Evolutionary conservation across 2,888 invertebrate genomes (phyloP), one percentile per base, ranked within the genome.

Genomic region (Bellardia pandia): DNA sequence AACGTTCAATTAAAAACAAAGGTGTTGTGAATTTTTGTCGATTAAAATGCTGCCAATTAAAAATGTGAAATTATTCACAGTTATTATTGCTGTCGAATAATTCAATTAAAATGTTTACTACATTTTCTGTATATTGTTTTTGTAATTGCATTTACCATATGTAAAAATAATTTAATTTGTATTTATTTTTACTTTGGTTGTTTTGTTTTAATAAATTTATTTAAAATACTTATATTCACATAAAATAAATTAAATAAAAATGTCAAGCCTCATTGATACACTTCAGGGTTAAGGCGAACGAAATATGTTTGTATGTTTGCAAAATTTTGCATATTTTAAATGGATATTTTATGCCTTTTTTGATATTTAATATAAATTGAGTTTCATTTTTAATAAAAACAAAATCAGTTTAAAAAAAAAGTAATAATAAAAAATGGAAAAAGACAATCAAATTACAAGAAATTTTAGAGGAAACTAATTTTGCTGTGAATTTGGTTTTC

Each of bases 251-350:
- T 51, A 60, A 66, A 75, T 45, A 60, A 45, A 80, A 83, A 74
- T 77, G 84, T 77, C 84, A 85, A 69, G 80, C 84, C 74, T 87
- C 86, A 87, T 74, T 87, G 86, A 80, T 48, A 81, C n/a, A 68
- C 16, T 81, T 87, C 84, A 87, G 84, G 87, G 87, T 85, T 81
- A 87, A 87, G 87, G 84, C 81, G 77, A 87, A 74, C 7, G 6
- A 62, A 58, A 68, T 48, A 30, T 64, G 45, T 62, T 1, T 16
- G 9, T 5, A 58, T 30, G 33, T 30, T 11, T 58, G 5, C 3
- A 33, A 3, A 33, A 23, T 62, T 77, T 71, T 77, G 48, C 51
- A 62, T 40, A 60, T 40, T 68, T 14, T 51, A 62, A 62, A 62
- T 58, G 1, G 9, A 42, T 51, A 37, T 16, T 51, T 51, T n/a